These are phyloP conservation scores for Erythrolamprus reginae DNA, from an alignment of 2,113 vertebrate species.

Conservation along the genomic window DNA sequence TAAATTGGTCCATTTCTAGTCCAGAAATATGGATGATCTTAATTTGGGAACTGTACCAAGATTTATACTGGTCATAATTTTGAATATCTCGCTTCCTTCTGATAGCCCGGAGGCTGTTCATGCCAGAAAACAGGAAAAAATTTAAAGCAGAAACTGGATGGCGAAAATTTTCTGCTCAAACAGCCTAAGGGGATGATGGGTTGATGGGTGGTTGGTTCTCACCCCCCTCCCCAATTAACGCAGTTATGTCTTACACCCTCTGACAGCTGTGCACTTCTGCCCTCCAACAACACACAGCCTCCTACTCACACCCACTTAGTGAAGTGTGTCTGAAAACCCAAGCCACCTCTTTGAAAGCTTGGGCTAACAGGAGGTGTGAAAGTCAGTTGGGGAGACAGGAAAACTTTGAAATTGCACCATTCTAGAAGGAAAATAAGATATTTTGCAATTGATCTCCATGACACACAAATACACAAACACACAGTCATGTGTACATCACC, in stretches of 20 bases:
- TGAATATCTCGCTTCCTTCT: not conserved
- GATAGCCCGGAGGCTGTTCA: not conserved
- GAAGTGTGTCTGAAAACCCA: slow-evolving; percentile 2
- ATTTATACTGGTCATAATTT: not conserved
- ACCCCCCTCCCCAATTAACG: not conserved
- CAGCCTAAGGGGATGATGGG: not conserved
- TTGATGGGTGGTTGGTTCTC: not conserved
- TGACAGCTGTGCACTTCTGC: not conserved
- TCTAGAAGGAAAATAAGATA: not conserved
- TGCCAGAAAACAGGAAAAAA: no score
- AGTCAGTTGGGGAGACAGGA: not conserved
- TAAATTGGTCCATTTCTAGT: not conserved
- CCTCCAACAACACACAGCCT: not conserved
- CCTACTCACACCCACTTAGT: slow-evolving; percentile 25
- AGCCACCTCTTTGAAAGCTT: not conserved
- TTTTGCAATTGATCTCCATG: not conserved
- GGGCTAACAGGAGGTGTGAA: slow-evolving; percentile 6
- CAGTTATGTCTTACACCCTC: not conserved
- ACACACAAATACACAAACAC: not conserved
- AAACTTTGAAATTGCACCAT: not conserved
- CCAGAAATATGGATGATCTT: not conserved
- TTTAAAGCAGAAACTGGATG: not conserved
- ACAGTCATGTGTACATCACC: not conserved
- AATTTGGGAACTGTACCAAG: not conserved
- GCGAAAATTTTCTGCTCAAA: not conserved